These are phyloP conservation scores for Meteorus sp. DNA, from an alignment of 1,140 invertebrate genomes.

Conservation along the genomic window DNA sequence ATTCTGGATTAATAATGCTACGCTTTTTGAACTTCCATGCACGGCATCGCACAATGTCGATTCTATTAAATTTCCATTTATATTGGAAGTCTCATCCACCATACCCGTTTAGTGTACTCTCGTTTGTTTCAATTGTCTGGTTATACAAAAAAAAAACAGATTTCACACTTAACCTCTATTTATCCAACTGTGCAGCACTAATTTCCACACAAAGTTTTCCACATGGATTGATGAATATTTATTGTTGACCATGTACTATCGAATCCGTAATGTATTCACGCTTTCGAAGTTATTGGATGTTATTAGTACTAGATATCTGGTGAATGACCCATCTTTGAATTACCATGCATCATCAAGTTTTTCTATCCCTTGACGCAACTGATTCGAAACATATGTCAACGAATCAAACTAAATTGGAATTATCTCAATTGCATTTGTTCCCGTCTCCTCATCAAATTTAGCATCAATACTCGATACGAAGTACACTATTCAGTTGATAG, in stretches of 20 bases:
- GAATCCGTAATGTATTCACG: slow-evolving; percentile 29
- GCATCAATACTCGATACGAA: too few relatives aligned
- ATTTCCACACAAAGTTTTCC: slow-evolving; percentile 13
- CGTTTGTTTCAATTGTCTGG: slow-evolving; percentile 23
- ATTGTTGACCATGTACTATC: slow-evolving; percentile 15
- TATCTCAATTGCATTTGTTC: too few relatives aligned
- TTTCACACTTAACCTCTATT: slow-evolving; percentile 28
- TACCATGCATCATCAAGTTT: background rate
- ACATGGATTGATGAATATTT: slow-evolving; percentile 31
- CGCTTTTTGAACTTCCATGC: background rate
- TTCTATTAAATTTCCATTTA: background rate
- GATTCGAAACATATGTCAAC: too few relatives aligned
- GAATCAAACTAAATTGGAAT: too few relatives aligned
- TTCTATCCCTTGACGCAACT: background rate
- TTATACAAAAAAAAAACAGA: slow-evolving; percentile 24
- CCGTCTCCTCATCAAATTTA: too few relatives aligned
- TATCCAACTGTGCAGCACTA: slow-evolving; percentile 23
- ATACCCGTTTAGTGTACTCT: background rate
- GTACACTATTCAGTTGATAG: too few relatives aligned
- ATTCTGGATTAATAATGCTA: background rate
- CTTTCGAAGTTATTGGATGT: slow-evolving; percentile 20
- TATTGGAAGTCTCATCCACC: slow-evolving; percentile 11
- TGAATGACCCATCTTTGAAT: slow-evolving; percentile 4
- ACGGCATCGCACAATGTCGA: background rate
- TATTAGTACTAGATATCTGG: slow-evolving; percentile 14